A percentile compares a stretch with the other conserved stretches of the same genome.
Evolutionary conservation across 2,113 vertebrate genomes (phyloP).

Genomic region (Canis aureus): DNA sequence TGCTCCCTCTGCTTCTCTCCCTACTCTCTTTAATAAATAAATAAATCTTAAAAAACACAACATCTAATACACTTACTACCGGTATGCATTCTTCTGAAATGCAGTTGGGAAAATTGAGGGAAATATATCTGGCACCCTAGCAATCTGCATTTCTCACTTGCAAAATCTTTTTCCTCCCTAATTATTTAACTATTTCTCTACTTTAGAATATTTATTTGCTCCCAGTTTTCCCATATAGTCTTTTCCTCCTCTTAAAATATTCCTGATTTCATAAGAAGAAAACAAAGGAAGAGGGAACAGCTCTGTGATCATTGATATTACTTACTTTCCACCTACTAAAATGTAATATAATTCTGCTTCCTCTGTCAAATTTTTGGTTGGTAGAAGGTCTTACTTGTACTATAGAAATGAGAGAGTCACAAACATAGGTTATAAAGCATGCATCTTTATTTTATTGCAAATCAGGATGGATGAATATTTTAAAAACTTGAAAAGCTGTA

Average conservation of each 20-base stretch:
- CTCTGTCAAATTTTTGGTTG: neutral
- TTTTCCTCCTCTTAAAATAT: constrained; percentile 18
- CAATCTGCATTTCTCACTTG: neutral
- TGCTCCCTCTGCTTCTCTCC: neutral
- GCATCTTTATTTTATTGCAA: constrained; percentile 53
- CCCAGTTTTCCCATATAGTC: constrained; percentile 2
- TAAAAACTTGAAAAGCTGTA: constrained; percentile 16
- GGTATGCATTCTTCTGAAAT: neutral
- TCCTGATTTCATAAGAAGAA: constrained; percentile 38
- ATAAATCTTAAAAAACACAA: neutral
- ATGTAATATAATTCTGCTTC: constrained; percentile 46
- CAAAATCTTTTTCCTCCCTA: constrained; percentile 9
- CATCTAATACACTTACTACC: constrained; percentile 25
- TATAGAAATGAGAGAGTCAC: constrained; percentile 33
- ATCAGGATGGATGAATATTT: constrained; percentile 29
- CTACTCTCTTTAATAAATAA: neutral
- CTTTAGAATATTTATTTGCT: neutral
- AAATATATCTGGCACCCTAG: neutral
- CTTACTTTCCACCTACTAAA: neutral
- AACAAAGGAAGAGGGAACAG: neutral
- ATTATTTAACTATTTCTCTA: constrained; percentile 29
- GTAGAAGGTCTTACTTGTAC: constrained; percentile 33
- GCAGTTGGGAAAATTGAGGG: neutral
- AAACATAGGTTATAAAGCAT: constrained; percentile 18
- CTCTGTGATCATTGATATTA: neutral